Evolutionary conservation across 2,888 invertebrate genomes (phyloP).

Genomic region (Acrobasis suavella): DNA sequence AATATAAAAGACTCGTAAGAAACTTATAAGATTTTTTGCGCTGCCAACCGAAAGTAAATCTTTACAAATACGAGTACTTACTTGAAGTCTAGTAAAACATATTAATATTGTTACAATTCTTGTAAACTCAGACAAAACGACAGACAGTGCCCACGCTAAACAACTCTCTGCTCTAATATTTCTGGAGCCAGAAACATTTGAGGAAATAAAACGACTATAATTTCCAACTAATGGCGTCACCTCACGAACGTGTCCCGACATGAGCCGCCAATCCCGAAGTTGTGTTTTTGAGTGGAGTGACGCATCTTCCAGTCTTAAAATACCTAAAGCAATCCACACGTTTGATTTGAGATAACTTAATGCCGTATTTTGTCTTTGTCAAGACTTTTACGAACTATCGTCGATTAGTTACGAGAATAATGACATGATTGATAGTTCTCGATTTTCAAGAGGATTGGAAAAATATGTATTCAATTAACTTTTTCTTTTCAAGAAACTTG

Average conservation of each 20-base stretch:
- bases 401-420: too few relatives aligned
- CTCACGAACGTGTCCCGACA: constrained; percentile 63
- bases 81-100: not conserved
- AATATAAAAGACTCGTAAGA: not conserved
- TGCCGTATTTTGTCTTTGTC: not conserved
- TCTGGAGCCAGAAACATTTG: constrained; percentile 27
- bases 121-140: constrained; percentile 39
- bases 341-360: constrained; percentile 9
- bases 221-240: constrained; percentile 23
- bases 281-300: not conserved
- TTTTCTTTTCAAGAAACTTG: too few relatives aligned
- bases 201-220: constrained; percentile 26
- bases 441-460: too few relatives aligned
- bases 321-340: not conserved
- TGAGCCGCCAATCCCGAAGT: constrained; percentile 25
- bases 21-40: not conserved
- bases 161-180: constrained; percentile 35
- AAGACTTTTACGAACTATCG: not conserved
- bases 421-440: too few relatives aligned
- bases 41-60: not conserved
- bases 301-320: constrained; percentile 16
- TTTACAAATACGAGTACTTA: not conserved
- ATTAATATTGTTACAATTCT: constrained; percentile 22
- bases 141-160: constrained; percentile 48
- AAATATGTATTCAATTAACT: too few relatives aligned